Percentiles rank a stretch among this genome's conserved stretches.
Conservation (phyloP, 2,113 vertebrate genomes). For the Furnarius figulus region DNA sequence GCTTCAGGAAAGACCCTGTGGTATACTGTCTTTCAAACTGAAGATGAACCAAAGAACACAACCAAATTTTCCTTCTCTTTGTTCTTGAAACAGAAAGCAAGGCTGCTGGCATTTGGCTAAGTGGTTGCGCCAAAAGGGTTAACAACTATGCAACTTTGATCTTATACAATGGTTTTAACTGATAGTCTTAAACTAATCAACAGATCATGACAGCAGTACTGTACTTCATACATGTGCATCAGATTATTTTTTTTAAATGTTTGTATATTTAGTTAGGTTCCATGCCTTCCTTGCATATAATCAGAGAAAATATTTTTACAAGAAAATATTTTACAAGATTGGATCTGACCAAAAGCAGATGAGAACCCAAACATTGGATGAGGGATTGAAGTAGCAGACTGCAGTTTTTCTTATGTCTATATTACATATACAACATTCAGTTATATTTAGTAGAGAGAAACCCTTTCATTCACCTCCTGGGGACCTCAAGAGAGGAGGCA, state of each 20-base stretch:
- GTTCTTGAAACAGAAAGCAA: neutral
- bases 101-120: neutral
- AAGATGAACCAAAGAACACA: neutral
- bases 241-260: neutral
- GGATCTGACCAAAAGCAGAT: neutral
- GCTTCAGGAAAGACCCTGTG: neutral
- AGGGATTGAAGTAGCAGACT: neutral
- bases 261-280: neutral
- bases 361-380: neutral
- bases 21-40: neutral
- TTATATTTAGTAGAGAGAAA: neutral
- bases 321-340: neutral
- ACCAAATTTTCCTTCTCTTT: neutral
- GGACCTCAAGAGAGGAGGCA: neutral
- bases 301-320: neutral
- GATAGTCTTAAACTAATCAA: neutral
- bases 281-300: neutral
- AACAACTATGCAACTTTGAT: neutral
- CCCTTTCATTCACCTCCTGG: neutral
- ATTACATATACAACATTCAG: neutral
- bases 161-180: neutral
- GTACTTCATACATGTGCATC: neutral
- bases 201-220: neutral
- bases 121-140: neutral
- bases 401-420: neutral